phyloP scores from a whole-genome alignment of 2,888 invertebrate species.

The Cremastinae sp. region DNA sequence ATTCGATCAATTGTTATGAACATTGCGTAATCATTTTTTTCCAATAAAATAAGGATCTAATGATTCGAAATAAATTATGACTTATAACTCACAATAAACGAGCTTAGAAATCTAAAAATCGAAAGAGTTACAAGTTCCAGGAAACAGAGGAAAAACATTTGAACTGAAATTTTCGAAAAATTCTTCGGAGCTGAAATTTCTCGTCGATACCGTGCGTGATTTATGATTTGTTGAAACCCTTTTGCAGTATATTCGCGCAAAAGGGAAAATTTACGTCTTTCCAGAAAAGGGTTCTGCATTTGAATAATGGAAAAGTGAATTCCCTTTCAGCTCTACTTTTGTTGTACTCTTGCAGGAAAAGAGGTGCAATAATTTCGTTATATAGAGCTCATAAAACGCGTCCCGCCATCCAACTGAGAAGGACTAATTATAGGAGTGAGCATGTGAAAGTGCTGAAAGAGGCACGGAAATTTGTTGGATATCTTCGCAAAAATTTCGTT shows the following conservation, averaged over 20 bases:
- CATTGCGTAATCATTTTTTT: no score
- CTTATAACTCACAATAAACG: no score
- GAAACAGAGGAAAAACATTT: constrained; percentile 15
- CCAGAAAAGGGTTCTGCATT: constrained; percentile 54
- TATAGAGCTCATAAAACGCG: constrained; percentile 15
- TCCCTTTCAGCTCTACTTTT: constrained; percentile 63
- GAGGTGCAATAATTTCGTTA: constrained; percentile 65
- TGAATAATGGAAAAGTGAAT: constrained; percentile 56
- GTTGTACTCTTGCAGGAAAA: constrained; percentile 57
- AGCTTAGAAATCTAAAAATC: neutral
- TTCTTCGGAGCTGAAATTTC: constrained; percentile 21
- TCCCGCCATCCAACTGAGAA: constrained; percentile 31
- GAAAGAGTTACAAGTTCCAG: constrained; percentile 9
- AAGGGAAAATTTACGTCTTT: constrained; percentile 63
- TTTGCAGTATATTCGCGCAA: constrained; percentile 73
- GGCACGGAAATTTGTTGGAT: no score
- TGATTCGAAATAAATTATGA: no score
- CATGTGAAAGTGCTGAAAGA: no score
- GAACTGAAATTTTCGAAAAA: neutral
- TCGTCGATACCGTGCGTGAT: constrained; percentile 66
- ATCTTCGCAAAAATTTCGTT: constrained; percentile 7
- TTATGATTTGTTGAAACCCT: constrained; percentile 71
- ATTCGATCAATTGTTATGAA: no score
- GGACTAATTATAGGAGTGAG: neutral
- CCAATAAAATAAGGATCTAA: no score